phyloP scores from a whole-genome alignment of 2,888 invertebrate genomes.

The Thecocarcelia acutangulata region DNA sequence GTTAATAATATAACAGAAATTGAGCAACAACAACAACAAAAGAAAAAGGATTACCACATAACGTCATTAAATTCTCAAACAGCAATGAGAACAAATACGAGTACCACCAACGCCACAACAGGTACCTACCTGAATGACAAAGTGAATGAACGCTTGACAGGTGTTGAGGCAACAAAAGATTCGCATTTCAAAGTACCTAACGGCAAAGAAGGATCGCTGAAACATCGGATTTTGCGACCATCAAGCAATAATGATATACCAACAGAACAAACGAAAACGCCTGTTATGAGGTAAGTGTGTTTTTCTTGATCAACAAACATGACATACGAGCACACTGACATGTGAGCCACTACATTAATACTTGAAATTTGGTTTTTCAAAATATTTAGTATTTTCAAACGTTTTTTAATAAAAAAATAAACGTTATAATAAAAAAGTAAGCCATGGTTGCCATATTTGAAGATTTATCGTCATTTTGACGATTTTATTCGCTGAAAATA shows the following conservation, averaged over 20 bases:
- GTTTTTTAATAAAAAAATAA: no score
- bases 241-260: constrained; percentile 76
- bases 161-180: constrained; percentile 68
- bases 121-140: constrained; percentile 74
- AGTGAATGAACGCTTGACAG: constrained; percentile 70
- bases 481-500: no score
- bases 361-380: no score
- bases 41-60: constrained; percentile 41
- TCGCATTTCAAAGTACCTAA: constrained; percentile 81
- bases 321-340: background rate
- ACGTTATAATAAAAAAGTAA: no score
- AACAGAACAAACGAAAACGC: constrained; percentile 48
- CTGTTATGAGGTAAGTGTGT: constrained; percentile 65
- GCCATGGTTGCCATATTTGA: no score
- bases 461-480: no score
- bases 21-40: constrained; percentile 39
- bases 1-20: constrained; percentile 38
- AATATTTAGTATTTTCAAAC: no score
- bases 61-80: constrained; percentile 31
- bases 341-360: no score
- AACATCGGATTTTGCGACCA: constrained; percentile 84
- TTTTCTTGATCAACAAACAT: background rate
- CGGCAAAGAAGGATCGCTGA: constrained; percentile 85
- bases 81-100: constrained; percentile 23
- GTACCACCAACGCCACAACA: constrained; percentile 20